Base-by-base conservation (phyloP, 2,113 vertebrate species). In the Astur gentilis region DNA sequence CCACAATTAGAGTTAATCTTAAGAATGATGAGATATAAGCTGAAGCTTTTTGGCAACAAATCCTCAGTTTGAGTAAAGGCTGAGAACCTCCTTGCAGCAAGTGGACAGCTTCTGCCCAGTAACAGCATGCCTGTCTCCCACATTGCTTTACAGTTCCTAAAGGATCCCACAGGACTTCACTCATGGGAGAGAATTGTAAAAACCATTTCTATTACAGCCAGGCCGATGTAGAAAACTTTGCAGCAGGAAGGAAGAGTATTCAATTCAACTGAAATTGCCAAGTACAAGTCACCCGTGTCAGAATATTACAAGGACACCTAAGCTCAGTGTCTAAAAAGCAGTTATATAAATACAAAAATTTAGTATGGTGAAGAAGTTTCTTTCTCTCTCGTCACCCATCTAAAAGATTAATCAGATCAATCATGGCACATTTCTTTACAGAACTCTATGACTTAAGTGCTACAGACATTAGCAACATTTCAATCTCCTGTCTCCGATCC, bases 401-500 rank as follows among this genome's bases (percentile, higher is more conserved):
- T 93, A 91, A 97, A 96, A 96, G 90, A 96, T 96, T 97, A 95
- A 97, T 93, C 80, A 92, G 94, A 91, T 89, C 85, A 87, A 91
- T 95, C 83, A 89, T 17, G 58, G 52, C 87, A 95, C 94, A 95
- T 96, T 97, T 97, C 93, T 95, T 97, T 96, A 95, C 58, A 95
- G 94, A 93, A 93, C 90, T 93, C 95, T 91, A 76, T 88, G 91
- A 96, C 87, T 95, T 91, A 91, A 95, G 89, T 87, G 94, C 94
- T 97, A 65, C 58, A 97, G 96, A 90, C 93, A 96, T 97, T 94
- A 96, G 75, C 84, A 95, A 91, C 92, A 94, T 86, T 97, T 90
- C 96, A 96, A 91, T 96, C 93, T 96, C 88, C 84, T 90, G 90
- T 97, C 95, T 96, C 91, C 89, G 90, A 97, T 95, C 49, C 92